Evolutionary conservation across 37 sponge, comb jelly and placozoan species (phyloP).

Genomic region (Agelas oroides): DNA sequence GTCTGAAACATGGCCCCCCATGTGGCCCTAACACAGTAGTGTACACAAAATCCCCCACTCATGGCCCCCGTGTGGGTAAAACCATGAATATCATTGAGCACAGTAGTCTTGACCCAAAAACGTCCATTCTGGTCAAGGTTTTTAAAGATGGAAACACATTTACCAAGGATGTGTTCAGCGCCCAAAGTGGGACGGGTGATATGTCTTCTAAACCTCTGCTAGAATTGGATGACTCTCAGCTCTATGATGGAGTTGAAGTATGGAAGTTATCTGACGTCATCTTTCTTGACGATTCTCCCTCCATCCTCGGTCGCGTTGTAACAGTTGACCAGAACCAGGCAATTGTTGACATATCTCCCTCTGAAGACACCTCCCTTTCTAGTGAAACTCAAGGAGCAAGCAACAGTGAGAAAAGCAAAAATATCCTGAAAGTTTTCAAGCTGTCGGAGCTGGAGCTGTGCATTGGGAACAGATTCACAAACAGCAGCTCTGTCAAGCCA

Average conservation of each 20-base stretch:
- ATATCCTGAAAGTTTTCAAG: slow-evolving; percentile 59
- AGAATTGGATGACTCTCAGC: not conserved
- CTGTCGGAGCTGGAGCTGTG: slow-evolving; percentile 57
- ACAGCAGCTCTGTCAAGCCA: not conserved
- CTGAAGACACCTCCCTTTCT: not conserved
- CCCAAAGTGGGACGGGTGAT: not conserved
- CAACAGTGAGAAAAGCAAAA: slow-evolving; percentile 6
- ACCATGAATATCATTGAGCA: slow-evolving; percentile 60
- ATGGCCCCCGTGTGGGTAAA: slow-evolving; percentile 68
- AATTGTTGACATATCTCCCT: slow-evolving; percentile 56
- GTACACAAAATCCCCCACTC: slow-evolving; percentile 29
- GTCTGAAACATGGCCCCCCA: slow-evolving; percentile 73
- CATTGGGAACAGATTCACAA: not conserved
- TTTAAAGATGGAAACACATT: slow-evolving; percentile 29
- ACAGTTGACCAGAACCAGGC: slow-evolving; percentile 75
- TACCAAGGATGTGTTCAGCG: no score
- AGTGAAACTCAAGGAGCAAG: not conserved
- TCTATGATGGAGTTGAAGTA: slow-evolving; percentile 47
- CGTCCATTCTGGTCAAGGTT: slow-evolving; percentile 51
- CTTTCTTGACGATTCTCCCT: slow-evolving; percentile 73
- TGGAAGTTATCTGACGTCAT: slow-evolving; percentile 71
- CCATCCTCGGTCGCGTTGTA: slow-evolving; percentile 70
- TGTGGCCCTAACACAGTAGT: slow-evolving; percentile 69
- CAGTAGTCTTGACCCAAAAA: slow-evolving; percentile 42
- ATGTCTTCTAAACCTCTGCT: no score